Evolutionary conservation across 2,797 vertebrate genomes (phyloP).

Genomic region (Valencia hispanica): DNA sequence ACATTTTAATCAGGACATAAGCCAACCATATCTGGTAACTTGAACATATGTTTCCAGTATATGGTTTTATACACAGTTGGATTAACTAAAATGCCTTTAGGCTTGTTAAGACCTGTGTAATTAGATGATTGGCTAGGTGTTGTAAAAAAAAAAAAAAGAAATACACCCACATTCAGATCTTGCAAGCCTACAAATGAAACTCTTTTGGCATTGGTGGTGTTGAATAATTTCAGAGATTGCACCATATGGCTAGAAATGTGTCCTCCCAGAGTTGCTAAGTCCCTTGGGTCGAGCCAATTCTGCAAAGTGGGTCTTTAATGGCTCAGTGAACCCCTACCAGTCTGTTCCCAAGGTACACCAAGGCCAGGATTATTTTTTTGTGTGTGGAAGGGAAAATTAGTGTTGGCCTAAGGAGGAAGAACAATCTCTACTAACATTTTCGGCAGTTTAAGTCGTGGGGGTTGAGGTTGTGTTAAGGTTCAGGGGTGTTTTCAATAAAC

Average conservation of each 20-base stretch:
- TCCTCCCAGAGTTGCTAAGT: conserved; percentile 62
- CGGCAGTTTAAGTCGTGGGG: conserved; percentile 29
- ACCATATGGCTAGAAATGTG: conserved; percentile 64
- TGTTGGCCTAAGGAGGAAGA: conserved; percentile 2
- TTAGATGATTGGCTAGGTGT: conserved; percentile 22
- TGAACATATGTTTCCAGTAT: not conserved
- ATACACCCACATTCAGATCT: conserved; percentile 19
- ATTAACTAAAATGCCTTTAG: conserved; percentile 16
- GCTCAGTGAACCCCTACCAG: conserved; percentile 62
- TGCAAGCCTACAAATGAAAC: conserved; percentile 26
- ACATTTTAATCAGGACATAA: conserved; percentile 31
- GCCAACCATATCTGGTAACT: conserved; percentile 2
- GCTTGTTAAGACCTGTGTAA: conserved; percentile 22
- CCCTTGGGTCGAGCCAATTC: conserved; percentile 63
- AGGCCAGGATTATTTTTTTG: conserved; percentile 62
- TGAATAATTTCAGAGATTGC: conserved; percentile 56
- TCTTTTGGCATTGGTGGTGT: conserved; percentile 40
- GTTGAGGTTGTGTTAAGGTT: not conserved
- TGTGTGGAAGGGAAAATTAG: conserved; percentile 37
- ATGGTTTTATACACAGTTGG: not conserved
- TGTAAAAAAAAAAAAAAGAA: conserved; percentile 36
- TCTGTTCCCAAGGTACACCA: conserved; percentile 60
- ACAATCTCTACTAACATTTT: conserved; percentile 14
- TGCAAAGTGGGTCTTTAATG: conserved; percentile 70
- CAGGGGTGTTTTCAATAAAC: conserved; percentile 8